Conservation (phyloP, 2,888 invertebrate species). For the Sphecodes monilicornis region DNA sequence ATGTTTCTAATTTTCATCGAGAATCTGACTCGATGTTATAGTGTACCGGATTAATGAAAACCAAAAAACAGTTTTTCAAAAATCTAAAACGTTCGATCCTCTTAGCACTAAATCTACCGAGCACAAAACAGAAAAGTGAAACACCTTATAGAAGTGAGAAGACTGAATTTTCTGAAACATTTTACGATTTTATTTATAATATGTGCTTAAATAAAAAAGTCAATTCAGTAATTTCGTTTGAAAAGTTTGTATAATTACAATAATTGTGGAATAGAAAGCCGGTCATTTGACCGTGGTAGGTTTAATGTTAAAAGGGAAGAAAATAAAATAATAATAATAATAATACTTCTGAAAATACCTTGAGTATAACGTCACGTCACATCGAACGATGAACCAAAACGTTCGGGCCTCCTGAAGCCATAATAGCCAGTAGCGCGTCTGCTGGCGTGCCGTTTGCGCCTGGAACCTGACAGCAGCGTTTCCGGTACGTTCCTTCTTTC, state of each 20-base stretch:
- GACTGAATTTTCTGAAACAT: too few species aligned
- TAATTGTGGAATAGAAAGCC: too few species aligned
- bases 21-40: too few species aligned
- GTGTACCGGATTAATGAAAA: background rate
- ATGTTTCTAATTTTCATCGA: too few species aligned
- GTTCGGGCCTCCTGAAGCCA: conserved; percentile 37
- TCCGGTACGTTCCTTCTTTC: conserved; percentile 31
- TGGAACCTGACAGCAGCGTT: conserved; percentile 54
- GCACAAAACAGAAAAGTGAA: too few species aligned
- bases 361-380: conserved; percentile 25
- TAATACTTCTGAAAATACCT: conserved; percentile 45
- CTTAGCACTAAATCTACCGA: too few species aligned
- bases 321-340: background rate
- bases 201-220: too few species aligned
- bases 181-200: too few species aligned
- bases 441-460: conserved; percentile 15
- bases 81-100: background rate
- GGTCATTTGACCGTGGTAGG: too few species aligned
- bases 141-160: too few species aligned
- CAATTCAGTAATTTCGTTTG: too few species aligned
- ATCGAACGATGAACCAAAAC: conserved; percentile 25
- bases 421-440: conserved; percentile 26
- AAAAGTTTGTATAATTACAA: too few species aligned
- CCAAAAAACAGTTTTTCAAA: background rate
- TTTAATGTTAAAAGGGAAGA: background rate